A percentile compares a stretch with the other conserved stretches of the same genome.
Evolutionary conservation across 2,888 invertebrate genomes (phyloP).

Genomic region (Oasisia sp.): DNA sequence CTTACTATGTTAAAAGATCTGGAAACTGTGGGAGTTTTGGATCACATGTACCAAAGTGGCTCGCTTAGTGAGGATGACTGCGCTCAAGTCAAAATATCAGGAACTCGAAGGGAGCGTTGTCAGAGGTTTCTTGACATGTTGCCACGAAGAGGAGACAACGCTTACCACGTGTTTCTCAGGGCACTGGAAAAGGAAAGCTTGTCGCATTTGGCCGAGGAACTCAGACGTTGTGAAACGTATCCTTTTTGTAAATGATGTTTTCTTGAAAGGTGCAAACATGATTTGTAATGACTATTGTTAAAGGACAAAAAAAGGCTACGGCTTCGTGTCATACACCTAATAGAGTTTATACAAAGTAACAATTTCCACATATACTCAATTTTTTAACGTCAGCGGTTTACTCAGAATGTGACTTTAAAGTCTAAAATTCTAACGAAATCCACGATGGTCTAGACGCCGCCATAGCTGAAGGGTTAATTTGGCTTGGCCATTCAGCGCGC

Average conservation of each 20-base stretch:
- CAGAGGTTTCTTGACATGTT: background rate
- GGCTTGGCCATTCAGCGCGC: too few species aligned
- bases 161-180: background rate
- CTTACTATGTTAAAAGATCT: background rate
- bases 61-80: background rate
- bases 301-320: too few species aligned
- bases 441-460: too few species aligned
- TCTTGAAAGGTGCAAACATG: background rate
- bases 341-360: too few species aligned
- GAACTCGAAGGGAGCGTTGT: background rate
- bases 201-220: background rate
- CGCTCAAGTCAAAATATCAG: background rate
- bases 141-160: background rate
- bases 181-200: background rate
- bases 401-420: too few species aligned
- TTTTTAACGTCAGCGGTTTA: too few species aligned
- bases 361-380: too few species aligned
- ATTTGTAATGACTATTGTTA: background rate
- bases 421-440: too few species aligned
- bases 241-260: background rate
- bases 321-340: too few species aligned
- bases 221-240: background rate
- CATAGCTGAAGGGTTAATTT: too few species aligned
- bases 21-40: background rate
- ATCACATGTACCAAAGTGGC: background rate